Percentiles rank a stretch among this genome's conserved stretches.
Conservation (phyloP, 2,888 invertebrate genomes). For the Cheilosia impressa region DNA sequence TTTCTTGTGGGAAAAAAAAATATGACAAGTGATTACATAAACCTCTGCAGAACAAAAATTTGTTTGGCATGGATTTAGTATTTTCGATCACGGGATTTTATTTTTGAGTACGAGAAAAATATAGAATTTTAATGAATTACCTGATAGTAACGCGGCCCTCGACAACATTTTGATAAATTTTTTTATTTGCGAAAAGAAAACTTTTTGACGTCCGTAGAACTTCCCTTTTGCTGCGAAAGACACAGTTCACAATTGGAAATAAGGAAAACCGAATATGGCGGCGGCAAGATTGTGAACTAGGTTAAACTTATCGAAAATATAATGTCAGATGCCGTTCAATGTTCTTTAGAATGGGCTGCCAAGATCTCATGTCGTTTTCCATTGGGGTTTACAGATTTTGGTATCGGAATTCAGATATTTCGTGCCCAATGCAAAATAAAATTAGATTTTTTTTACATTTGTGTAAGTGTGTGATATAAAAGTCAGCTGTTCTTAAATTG, state of each 20-base stretch:
- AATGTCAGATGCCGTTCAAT: neutral
- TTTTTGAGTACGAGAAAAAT: neutral
- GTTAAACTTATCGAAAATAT: neutral
- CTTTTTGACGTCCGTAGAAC: slow-evolving; percentile 63
- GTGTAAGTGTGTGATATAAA: no score
- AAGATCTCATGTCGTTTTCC: no score
- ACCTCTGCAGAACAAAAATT: slow-evolving; percentile 75
- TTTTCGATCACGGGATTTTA: neutral
- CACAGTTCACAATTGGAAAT: slow-evolving; percentile 56
- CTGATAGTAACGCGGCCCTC: slow-evolving; percentile 88
- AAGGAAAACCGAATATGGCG: slow-evolving; percentile 17
- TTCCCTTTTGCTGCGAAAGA: slow-evolving; percentile 58
- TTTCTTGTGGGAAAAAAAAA: slow-evolving; percentile 55
- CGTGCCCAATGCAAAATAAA: no score
- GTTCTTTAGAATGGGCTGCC: no score
- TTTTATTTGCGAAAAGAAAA: slow-evolving; percentile 68
- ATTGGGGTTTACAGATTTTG: no score
- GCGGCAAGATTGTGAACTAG: slow-evolving; percentile 21
- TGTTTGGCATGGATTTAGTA: neutral
- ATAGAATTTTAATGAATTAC: slow-evolving; percentile 83
- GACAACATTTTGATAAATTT: slow-evolving; percentile 86
- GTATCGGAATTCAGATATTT: no score
- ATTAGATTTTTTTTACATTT: no score
- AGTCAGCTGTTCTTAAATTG: no score
- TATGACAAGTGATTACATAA: slow-evolving; percentile 81